A percentile compares a stretch with the other conserved stretches of the same genome.
These are phyloP conservation scores for Camponotus floridanus DNA, from an alignment of 1,140 invertebrate genomes.

Conservation along the genomic window DNA sequence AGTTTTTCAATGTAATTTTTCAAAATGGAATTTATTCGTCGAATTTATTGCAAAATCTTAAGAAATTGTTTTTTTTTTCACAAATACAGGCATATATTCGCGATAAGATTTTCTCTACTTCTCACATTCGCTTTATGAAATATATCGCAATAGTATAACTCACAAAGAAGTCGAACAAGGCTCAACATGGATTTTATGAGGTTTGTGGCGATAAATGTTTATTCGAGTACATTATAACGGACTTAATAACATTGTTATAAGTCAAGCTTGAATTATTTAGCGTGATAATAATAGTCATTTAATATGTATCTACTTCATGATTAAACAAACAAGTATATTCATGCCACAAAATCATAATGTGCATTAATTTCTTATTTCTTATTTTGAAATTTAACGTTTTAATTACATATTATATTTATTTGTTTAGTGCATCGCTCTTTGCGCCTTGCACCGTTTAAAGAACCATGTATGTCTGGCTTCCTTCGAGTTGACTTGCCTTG, in stretches of 20 bases:
- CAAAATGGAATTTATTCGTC: not conserved
- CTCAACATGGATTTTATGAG: conserved; percentile 1
- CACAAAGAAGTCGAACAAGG: not conserved
- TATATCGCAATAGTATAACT: not conserved
- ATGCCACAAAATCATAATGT: not conserved
- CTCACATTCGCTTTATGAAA: not conserved
- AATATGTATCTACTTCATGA: not conserved
- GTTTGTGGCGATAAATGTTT: conserved; percentile 21
- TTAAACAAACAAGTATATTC: conserved; percentile 40
- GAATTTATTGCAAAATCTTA: not conserved
- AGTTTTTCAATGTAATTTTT: not conserved
- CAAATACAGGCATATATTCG: not conserved
- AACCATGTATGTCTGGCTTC: too few species aligned
- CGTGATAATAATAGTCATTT: conserved; percentile 6
- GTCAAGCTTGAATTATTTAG: conserved; percentile 12
- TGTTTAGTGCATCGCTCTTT: too few species aligned
- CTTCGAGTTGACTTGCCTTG: too few species aligned
- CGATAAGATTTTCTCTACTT: not conserved
- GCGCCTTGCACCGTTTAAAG: too few species aligned
- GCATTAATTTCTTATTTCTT: not conserved
- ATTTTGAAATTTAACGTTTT: not conserved
- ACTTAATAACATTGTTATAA: conserved; percentile 3
- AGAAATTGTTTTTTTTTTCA: not conserved
- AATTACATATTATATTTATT: too few species aligned
- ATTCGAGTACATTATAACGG: conserved; percentile 16